Conservation (phyloP, 2,113 vertebrate species). For the Chaenogobius annularis region DNA sequence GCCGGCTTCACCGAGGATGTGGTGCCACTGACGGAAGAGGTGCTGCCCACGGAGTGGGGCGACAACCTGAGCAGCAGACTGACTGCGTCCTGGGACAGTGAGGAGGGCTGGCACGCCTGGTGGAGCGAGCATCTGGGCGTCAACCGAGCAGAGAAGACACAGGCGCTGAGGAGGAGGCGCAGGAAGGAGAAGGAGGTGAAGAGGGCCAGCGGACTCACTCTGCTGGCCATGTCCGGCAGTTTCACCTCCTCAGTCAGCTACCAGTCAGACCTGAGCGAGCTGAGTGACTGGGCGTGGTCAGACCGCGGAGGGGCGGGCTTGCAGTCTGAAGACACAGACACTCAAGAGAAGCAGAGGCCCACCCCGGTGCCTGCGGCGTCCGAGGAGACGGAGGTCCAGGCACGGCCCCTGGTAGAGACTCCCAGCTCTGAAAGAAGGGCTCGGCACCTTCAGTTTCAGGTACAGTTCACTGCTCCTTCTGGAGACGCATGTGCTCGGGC, state of each 20-base stretch:
- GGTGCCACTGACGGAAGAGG: conserved; percentile 6
- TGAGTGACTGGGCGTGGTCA: conserved; percentile 43
- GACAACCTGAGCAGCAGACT: conserved; percentile 80
- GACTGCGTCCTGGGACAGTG: conserved; percentile 77
- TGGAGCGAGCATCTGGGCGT: conserved; percentile 76
- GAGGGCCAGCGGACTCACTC: conserved; percentile 1
- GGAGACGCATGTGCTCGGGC: too few species aligned
- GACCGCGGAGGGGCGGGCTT: conserved; percentile 3
- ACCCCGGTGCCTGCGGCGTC: not conserved
- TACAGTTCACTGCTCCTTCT: not conserved
- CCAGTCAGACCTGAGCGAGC: conserved; percentile 55
- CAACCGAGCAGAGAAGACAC: conserved; percentile 31
- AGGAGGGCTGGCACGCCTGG: conserved; percentile 70
- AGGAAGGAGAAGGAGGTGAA: conserved; percentile 61
- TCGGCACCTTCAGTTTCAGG: not conserved
- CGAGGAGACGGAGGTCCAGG: not conserved
- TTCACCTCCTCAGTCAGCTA: conserved; percentile 81
- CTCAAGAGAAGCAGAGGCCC: not conserved
- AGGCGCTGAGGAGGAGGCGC: conserved; percentile 71
- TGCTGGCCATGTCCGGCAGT: conserved; percentile 69
- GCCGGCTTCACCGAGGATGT: not conserved
- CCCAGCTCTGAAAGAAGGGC: not conserved
- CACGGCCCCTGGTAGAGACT: not conserved
- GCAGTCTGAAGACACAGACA: not conserved
- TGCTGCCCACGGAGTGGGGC: conserved; percentile 32